Percentiles rank a stretch among this genome's conserved stretches.
phyloP scores from a whole-genome alignment of 1,140 invertebrate species.

The Drosophila busckii region DNA sequence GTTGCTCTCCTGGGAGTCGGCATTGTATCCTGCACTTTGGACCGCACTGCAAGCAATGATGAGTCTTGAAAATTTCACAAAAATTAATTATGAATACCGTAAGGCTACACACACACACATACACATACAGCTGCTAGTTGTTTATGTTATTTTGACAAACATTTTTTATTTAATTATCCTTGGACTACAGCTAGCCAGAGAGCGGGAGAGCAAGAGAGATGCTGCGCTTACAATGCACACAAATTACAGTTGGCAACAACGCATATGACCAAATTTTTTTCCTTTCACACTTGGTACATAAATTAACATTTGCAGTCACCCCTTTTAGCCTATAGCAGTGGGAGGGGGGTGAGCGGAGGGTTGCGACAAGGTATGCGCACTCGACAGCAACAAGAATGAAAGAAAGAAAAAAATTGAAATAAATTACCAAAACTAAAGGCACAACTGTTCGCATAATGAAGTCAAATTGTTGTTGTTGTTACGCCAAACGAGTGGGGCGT shows the following conservation, averaged over 20 bases:
- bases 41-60: slow-evolving; percentile 37
- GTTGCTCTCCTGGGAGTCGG: slow-evolving; percentile 62
- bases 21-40: slow-evolving; percentile 26
- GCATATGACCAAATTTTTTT: slow-evolving; percentile 46
- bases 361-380: too few species aligned
- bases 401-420: slow-evolving; percentile 65
- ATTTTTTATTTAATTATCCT: slow-evolving; percentile 31
- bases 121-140: slow-evolving; percentile 18
- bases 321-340: slow-evolving; percentile 10
- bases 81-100: slow-evolving; percentile 70
- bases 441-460: slow-evolving; percentile 78
- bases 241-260: slow-evolving; percentile 61
- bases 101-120: slow-evolving; percentile 26
- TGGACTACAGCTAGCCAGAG: slow-evolving; percentile 4
- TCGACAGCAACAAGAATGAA: slow-evolving; percentile 1
- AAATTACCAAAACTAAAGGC: slow-evolving; percentile 78
- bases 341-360: slow-evolving; percentile 6
- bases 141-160: slow-evolving; percentile 43
- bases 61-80: slow-evolving; percentile 70
- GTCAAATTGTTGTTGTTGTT: slow-evolving; percentile 59
- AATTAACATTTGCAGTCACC: slow-evolving; percentile 44
- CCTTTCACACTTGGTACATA: slow-evolving; percentile 12
- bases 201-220: not conserved
- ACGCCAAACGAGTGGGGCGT: slow-evolving; percentile 57
- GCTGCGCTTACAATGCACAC: slow-evolving; percentile 69